These are phyloP conservation scores for Sericinus montela DNA, from an alignment of 2,888 invertebrate species.

Conservation along the genomic window DNA sequence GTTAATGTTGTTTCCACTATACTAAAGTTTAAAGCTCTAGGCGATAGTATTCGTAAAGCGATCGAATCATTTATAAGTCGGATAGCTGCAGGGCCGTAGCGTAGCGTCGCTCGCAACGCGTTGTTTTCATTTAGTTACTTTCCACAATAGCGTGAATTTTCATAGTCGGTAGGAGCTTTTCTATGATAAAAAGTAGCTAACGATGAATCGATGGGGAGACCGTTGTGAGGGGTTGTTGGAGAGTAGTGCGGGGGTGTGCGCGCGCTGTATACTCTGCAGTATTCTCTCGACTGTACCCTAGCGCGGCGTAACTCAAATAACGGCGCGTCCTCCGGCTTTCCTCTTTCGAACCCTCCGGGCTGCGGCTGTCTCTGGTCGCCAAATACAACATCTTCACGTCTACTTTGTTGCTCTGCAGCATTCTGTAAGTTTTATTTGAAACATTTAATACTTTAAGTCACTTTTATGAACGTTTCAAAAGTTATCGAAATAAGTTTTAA, in stretches of 20 bases:
- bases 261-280: conserved; percentile 4
- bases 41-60: too few relatives aligned
- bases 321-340: neutral
- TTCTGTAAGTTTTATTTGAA: neutral
- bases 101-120: neutral
- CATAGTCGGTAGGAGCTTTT: neutral
- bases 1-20: too few relatives aligned
- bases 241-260: conserved; percentile 3
- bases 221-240: neutral
- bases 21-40: too few relatives aligned
- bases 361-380: neutral
- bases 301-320: neutral
- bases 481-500: neutral
- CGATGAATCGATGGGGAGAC: conserved; percentile 9
- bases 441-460: neutral
- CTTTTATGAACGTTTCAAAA: neutral
- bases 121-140: neutral
- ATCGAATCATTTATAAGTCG: too few relatives aligned
- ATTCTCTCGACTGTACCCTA: neutral
- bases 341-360: neutral
- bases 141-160: neutral
- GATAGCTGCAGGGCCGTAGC: too few relatives aligned
- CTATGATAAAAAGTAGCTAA: neutral
- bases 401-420: neutral
- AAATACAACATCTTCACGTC: neutral